Conservation (phyloP, 2,113 vertebrate species). For the Sylvicapra grimmia region DNA sequence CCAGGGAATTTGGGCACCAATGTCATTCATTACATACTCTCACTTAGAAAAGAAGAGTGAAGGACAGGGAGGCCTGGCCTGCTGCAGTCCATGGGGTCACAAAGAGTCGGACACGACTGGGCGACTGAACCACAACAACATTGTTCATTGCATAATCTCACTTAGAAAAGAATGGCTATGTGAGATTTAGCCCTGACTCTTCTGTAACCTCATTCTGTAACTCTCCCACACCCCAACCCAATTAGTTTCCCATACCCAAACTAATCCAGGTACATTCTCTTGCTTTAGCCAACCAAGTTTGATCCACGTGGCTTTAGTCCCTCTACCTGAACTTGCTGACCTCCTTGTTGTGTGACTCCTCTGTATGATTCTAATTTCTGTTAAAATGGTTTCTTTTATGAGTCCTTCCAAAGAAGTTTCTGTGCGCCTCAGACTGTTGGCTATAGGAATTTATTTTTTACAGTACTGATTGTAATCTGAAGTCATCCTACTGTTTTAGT, state of each 20-base stretch:
- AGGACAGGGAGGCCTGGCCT: neutral
- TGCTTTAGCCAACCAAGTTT: neutral
- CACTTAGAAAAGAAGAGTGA: neutral
- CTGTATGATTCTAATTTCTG: neutral
- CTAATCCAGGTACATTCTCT: neutral
- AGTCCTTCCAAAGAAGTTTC: neutral
- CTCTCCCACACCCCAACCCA: accelerated
- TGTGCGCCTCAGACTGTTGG: neutral
- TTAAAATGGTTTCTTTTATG: neutral
- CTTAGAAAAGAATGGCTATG: neutral
- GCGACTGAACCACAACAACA: neutral
- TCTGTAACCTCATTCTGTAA: neutral
- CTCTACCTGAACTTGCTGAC: neutral
- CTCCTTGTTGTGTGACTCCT: neutral
- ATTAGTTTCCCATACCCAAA: neutral
- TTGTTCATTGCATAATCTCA: neutral
- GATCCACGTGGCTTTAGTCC: neutral
- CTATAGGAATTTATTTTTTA: neutral
- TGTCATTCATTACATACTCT: neutral
- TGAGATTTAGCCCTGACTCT: neutral
- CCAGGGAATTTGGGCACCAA: neutral
- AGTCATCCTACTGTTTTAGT: neutral
- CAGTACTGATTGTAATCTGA: neutral
- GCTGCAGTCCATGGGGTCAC: neutral
- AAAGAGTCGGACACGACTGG: neutral